Base-by-base conservation (phyloP, 1,140 invertebrate species). In the Brachystomella parvula region DNA sequence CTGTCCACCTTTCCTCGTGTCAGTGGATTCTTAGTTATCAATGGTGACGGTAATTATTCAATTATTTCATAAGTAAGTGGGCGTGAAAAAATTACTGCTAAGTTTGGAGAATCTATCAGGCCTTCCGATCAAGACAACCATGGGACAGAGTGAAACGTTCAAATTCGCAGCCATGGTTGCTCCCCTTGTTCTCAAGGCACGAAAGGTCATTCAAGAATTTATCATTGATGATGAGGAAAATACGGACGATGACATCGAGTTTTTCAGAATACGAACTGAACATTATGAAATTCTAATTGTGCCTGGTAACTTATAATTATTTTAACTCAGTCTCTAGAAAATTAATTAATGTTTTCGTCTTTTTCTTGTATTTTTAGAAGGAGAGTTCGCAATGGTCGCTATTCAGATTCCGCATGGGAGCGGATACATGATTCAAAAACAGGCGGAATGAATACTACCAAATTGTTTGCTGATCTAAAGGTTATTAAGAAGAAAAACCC, bases 261-360 rank as follows among this genome's bases (percentile, higher is more conserved):
- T 62, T 24, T 12, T 62, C 3, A 30, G 60, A 6, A 3, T 62
- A 3, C 32, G 60, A 39, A 62, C 60, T 47, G 3, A 47, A 9
- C 3, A 3, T n/a, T 26, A 44, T 62, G 60, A 62, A 62, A 26
- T 62, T 29, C 39, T 62, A 6, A 44, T 62, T 62, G 60, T 35
- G 17, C 31, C 60, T 12, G 60, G 60, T 62, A 26, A 35, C 15
- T 6, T 9, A 39, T 19, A 53, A 19, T 9, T 17, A 53, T 53
- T 53, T 15, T 15, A 53, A 15, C 9, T 15, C 21, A 26, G n/a
- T n/a, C n/a, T n/a, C n/a, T n/a, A n/a, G n/a, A n/a, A n/a, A n/a
- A 53, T 15, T 24, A 53, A 53, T 24, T 53, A 19, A n/a, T n/a
- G n/a, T n/a, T n/a, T n/a, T n/a, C n/a, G n/a, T n/a, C n/a, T n/a